These are phyloP conservation scores for Noctua janthe DNA, from an alignment of 2,888 invertebrate genomes.

Conservation along the genomic window DNA sequence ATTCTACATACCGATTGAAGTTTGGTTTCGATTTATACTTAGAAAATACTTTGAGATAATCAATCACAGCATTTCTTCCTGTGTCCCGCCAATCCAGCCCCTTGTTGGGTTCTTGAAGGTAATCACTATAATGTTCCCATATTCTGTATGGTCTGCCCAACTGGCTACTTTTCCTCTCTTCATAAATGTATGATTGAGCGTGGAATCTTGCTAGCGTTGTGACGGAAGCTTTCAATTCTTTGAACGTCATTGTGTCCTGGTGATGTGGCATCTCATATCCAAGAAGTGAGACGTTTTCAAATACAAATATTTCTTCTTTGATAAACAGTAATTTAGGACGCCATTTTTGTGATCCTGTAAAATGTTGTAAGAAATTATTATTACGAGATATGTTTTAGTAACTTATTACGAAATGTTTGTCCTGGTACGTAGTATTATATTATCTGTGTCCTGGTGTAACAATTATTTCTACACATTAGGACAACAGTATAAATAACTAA, in stretches of 20 bases:
- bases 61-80: slow-evolving; percentile 81
- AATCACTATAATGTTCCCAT: slow-evolving; percentile 81
- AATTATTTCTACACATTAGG: no score
- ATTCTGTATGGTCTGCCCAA: slow-evolving; percentile 79
- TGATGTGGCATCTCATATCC: slow-evolving; percentile 81
- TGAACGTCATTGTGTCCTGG: slow-evolving; percentile 75
- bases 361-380: slow-evolving; percentile 10
- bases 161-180: slow-evolving; percentile 81
- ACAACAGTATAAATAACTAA: not conserved
- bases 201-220: slow-evolving; percentile 87
- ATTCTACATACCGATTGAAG: slow-evolving; percentile 72
- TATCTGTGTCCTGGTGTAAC: not conserved
- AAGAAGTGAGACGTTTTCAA: slow-evolving; percentile 81
- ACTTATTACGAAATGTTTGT: not conserved
- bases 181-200: slow-evolving; percentile 86
- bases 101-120: slow-evolving; percentile 76
- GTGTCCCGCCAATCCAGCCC: slow-evolving; percentile 78
- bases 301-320: slow-evolving; percentile 81
- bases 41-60: slow-evolving; percentile 81
- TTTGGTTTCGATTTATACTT: slow-evolving; percentile 74
- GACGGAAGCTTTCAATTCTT: slow-evolving; percentile 83
- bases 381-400: not conserved
- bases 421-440: no score
- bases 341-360: slow-evolving; percentile 78
- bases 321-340: slow-evolving; percentile 77